Evolutionary conservation across 1,140 invertebrate species (phyloP), one percentile per base, ranked within the genome.

Genomic region (Octopus bimaculoides): DNA sequence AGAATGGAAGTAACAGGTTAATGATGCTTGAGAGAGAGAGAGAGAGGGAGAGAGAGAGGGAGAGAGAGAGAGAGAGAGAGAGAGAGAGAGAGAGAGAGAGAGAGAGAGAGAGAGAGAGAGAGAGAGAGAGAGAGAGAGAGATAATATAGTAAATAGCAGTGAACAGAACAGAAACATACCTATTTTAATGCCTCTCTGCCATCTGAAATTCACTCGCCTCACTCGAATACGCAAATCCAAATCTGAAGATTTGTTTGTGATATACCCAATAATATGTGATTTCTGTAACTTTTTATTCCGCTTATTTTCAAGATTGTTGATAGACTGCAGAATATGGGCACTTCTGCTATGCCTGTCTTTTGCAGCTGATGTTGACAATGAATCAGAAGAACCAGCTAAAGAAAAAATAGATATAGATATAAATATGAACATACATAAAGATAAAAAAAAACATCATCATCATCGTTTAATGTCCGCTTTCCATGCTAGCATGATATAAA

Each of bases 161-260:
- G 41, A 20, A 14, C 53, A 54, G 52, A 52, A 54, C 7, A 14
- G n/a, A 77, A 5, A 75, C 85, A 91, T 91, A 91, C 95, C 95
- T 80, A 97, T 95, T 91, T 97, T 97, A 69, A 96, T 94, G 12
- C 96, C 96, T 73, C 96, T 92, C 90, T 97, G 96, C 96, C 96
- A 97, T 71, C 94, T 94, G 88, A 97, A 97, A 80, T 93, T 95
- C 7, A 97, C 95, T 81, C 93, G 91, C 8, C 92, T 89, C 5
- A 93, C 91, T 82, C 91, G 90, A 54, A 95, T 92, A 52, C 84
- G 83, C 75, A 86, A 86, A 73, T 87, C 86, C 14, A 87, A 82
- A 86, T 89, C 92, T 9, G 77, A 82, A 14, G 81, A 88, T 26
- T 80, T 79, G 81, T 85, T 85, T 77, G 92, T 89, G 56, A 95